Conservation (phyloP, 2,797 vertebrate genomes). For the Myotis myotis region DNA sequence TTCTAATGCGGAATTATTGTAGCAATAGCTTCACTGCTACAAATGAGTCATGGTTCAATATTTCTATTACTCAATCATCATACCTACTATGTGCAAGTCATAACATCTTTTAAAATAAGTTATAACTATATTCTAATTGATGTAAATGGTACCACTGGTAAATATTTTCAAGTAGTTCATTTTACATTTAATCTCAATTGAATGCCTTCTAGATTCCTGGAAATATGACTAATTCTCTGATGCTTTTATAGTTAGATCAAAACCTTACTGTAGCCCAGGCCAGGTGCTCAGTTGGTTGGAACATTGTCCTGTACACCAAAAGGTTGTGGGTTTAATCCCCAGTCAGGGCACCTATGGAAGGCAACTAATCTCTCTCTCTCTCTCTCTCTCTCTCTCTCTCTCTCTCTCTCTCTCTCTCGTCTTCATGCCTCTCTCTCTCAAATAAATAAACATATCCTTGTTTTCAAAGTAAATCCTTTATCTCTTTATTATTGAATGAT, state of each 20-base stretch:
- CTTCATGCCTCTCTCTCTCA: neutral
- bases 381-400: neutral
- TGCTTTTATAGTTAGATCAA: neutral
- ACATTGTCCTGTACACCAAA: neutral
- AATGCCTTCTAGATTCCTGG: neutral
- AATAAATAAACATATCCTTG: neutral
- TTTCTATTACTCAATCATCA: neutral
- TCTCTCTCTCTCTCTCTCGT: neutral
- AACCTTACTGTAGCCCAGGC: neutral
- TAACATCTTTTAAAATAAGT: neutral
- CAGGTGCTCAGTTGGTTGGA: neutral
- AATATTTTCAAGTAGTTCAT: neutral
- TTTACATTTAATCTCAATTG: neutral
- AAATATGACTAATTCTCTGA: neutral
- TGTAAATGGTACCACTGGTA: neutral
- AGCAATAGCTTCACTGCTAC: neutral
- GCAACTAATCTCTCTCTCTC: neutral
- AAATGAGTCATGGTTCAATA: neutral
- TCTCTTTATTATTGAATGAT: neutral
- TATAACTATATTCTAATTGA: neutral
- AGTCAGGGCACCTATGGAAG: neutral
- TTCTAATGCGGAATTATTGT: neutral
- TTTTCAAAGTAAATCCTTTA: neutral
- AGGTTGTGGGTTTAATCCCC: neutral
- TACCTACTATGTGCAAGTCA: neutral